phyloP scores from a whole-genome alignment of 1,140 invertebrate genomes.

The Lanistes nyassanus region DNA sequence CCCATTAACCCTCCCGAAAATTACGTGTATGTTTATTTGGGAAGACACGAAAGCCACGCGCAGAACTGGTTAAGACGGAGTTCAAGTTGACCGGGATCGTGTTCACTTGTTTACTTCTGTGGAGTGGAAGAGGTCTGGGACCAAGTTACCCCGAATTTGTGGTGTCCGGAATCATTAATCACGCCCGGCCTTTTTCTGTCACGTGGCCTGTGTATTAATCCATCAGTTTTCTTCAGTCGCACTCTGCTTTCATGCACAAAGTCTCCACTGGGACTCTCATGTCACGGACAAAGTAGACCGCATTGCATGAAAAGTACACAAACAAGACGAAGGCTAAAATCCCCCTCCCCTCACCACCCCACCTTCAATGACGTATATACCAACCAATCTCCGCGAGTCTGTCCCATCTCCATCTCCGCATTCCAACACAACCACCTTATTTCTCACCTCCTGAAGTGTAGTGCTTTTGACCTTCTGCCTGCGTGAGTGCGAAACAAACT shows the following conservation, averaged over 20 bases:
- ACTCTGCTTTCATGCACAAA: too few species aligned
- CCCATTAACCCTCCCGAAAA: too few species aligned
- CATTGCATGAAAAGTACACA: neutral
- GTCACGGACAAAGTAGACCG: neutral
- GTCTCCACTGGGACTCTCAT: too few species aligned
- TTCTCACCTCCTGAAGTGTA: neutral
- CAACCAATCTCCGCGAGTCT: neutral
- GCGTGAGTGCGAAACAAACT: too few species aligned
- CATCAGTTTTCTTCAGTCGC: too few species aligned
- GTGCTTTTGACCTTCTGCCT: too few species aligned
- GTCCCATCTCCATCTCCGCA: neutral
- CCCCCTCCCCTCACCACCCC: neutral
- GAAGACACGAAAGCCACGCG: too few species aligned
- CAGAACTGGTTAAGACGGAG: too few species aligned
- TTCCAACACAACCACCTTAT: neutral
- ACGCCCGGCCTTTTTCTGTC: too few species aligned
- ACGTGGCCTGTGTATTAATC: too few species aligned
- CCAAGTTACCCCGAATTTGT: neutral
- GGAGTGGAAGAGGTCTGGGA: too few species aligned
- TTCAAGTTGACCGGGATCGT: neutral
- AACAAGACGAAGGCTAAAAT: neutral
- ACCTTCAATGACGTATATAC: neutral
- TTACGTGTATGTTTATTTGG: too few species aligned
- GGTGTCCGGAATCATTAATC: conserved; percentile 14
- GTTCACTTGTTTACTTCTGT: neutral